Evolutionary conservation across 2,888 invertebrate genomes (phyloP), one percentile per base, ranked within the genome.

Genomic region (Lepidochitona cinerea): DNA sequence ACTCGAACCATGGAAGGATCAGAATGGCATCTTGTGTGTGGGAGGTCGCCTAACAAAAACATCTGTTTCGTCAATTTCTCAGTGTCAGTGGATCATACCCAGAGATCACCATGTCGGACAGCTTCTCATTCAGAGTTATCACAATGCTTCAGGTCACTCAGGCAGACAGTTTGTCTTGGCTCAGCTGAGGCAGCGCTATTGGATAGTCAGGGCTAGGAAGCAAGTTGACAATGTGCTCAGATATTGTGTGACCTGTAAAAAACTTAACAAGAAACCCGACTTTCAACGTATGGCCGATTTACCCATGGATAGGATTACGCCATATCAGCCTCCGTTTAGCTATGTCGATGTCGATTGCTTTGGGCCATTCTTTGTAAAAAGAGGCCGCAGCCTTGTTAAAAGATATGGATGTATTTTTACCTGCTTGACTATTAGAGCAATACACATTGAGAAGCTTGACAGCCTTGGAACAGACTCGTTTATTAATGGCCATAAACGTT

Each of bases 351-450:
- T 72, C 37, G 74, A 74, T 36, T 72, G 35, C 32, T 74, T 72
- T 68, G 72, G 74, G 1, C 71, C 72, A 14, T 68, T 74, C 26
- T 14, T 37, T 9, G 71, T 74, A 18, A 66, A 67, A 23, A 18
- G 54, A 18, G 68, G 33, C 23, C 23, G 71, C 2, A 52, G 14
- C 14, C 1, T 14, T n/a, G 71, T 67, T 14, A 74, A 74, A 32
- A 41, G 71, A 37, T 74, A 67, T 52, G 74, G 74, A 18, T 74
- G 74, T 72, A 9, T 74, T n/a, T 74, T 74, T 35, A 74, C 71
- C 12, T 74, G 71, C 33, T n/a, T 74, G n/a, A 33, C 72, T 29
- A 52, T 26, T 1, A 29, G 75, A 29, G 69, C 75, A 26, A 35
- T 74, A 12, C 73, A 75, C 36, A 37, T 74, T 65, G 72, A 75